These are phyloP conservation scores for Chinchilla lanigera DNA, from an alignment of 2,113 vertebrate genomes.

Conservation along the genomic window DNA sequence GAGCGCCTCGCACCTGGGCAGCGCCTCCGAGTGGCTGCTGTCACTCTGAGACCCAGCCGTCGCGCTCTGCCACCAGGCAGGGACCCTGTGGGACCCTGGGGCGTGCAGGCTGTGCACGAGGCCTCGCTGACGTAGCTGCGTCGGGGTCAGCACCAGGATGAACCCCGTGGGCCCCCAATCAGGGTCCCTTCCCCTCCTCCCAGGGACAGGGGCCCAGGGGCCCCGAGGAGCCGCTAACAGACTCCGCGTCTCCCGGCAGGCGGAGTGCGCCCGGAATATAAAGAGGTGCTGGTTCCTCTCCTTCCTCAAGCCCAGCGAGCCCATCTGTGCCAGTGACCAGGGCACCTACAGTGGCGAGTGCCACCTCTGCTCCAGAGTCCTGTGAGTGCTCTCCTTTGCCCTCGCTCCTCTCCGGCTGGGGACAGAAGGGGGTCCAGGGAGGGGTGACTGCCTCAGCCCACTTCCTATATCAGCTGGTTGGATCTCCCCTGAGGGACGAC, in stretches of 20 bases:
- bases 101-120: not conserved
- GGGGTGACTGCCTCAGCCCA: not conserved
- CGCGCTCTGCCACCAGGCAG: not conserved
- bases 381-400: conserved; percentile 45
- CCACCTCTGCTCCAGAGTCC: conserved; percentile 56
- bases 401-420: not conserved
- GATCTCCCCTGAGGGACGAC: not conserved
- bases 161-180: not conserved
- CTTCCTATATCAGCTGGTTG: not conserved
- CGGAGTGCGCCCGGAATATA: not conserved
- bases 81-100: not conserved
- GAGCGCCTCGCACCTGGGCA: not conserved
- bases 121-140: not conserved
- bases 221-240: not conserved
- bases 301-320: conserved; percentile 26
- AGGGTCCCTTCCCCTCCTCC: not conserved
- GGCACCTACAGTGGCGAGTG: conserved; percentile 63
- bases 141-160: not conserved
- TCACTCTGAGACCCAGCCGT: not conserved
- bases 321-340: conserved; percentile 66
- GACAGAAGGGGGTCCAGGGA: not conserved
- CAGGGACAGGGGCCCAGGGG: not conserved
- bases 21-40: not conserved
- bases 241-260: conserved; percentile 35
- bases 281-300: conserved; percentile 38